These are phyloP conservation scores for Xylocampa areola DNA, from an alignment of 2,888 invertebrate genomes.

Conservation along the genomic window DNA sequence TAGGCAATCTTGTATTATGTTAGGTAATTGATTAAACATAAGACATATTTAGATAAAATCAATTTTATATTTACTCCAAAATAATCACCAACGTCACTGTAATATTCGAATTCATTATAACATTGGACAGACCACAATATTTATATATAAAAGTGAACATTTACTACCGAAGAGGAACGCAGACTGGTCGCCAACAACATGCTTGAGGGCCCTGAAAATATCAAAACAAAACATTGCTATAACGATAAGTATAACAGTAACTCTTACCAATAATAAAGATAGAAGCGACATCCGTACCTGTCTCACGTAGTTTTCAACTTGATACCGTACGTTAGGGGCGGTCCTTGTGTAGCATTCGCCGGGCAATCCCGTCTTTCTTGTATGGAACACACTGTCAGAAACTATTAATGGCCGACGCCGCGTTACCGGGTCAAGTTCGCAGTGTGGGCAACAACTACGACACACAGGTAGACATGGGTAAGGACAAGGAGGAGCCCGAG, in stretches of 20 bases:
- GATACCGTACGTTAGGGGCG: conserved; percentile 77
- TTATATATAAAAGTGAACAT: conserved; percentile 2
- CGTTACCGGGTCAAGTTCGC: conserved; percentile 88
- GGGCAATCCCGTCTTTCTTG: conserved; percentile 74
- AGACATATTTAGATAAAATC: neutral
- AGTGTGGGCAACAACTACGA: conserved; percentile 82
- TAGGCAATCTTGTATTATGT: neutral
- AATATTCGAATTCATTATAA: conserved; percentile 19
- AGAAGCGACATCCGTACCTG: conserved; percentile 65
- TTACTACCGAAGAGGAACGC: conserved; percentile 71
- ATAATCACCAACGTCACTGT: conserved; percentile 43
- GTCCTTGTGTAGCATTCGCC: conserved; percentile 69
- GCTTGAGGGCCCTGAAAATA: conserved; percentile 74
- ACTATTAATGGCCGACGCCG: conserved; percentile 89
- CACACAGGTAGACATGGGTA: conserved; percentile 86
- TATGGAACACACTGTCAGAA: conserved; percentile 86
- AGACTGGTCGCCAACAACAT: conserved; percentile 68
- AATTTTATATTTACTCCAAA: conserved; percentile 34
- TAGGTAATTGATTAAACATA: neutral
- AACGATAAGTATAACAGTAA: no score
- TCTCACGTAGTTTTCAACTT: conserved; percentile 74
- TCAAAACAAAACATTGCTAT: neutral
- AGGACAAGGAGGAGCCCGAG: conserved; percentile 79
- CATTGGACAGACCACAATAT: conserved; percentile 23
- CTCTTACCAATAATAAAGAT: neutral